Evolutionary conservation across 2,797 vertebrate genomes (phyloP), one percentile per base, ranked within the genome.

Genomic region (Alcedo atthis): DNA sequence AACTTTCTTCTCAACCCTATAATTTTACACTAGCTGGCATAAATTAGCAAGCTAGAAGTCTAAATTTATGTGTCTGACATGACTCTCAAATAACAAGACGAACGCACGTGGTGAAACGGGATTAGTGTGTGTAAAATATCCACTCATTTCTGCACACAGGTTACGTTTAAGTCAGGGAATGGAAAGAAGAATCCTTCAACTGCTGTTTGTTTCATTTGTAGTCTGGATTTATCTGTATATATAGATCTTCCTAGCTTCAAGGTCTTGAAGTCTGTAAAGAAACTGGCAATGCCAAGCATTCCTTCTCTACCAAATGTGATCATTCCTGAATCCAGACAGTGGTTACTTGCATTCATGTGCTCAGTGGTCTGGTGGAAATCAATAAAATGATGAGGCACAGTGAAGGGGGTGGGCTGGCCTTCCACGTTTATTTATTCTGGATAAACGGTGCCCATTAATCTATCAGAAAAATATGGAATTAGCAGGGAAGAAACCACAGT

Each of bases 391-490:
- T 92, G 82, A 91, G 89, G 71, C 26, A 1, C 74, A 32, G 86
- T 76, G 51, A 90, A 93, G 77, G 89, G 76, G 87, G 68, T 61
- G 93, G 76, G 67, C 80, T 4, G 81, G 82, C 66, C 76, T 59
- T 94, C 73, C 82, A 90, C 84, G 48, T 95, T 90, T 96, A 96
- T 97, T 96, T 97, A 85, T 94, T 96, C 95, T 93, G 90, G 93
- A 96, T 84, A 94, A 96, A 94, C 85, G 90, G 74, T 94, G 86
- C 84, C 95, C 87, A 95, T 97, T 97, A 97, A 96, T 97, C 96
- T 97, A 95, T 96, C 93, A 88, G 82, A 73, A 95, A 96, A 96
- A 96, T 94, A 91, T 79, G 80, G 93, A 97, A 96, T 97, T 97
- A 96, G 95, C 94, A 94, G 89, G 87, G 92, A 81, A 93, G 91